Evolutionary conservation across 2,797 vertebrate species (phyloP).

Genomic region (Anomalospiza imberbis): DNA sequence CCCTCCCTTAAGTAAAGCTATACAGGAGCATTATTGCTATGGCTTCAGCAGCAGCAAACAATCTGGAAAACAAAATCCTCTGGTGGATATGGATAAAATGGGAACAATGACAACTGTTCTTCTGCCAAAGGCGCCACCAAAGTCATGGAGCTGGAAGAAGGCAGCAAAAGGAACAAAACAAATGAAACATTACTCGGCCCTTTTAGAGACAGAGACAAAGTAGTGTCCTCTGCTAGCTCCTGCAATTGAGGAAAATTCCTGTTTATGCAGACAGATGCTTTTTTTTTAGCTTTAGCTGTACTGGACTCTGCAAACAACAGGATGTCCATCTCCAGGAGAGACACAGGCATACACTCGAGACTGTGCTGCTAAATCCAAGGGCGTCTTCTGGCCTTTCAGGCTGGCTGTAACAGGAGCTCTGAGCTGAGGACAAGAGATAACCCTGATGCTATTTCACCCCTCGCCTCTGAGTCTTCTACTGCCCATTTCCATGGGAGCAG

Average conservation of each 20-base stretch:
- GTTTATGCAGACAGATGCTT: not conserved
- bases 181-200: not conserved
- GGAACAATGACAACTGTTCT: not conserved
- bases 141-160: not conserved
- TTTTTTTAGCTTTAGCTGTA: not conserved
- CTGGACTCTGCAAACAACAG: conserved; percentile 12
- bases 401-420: not conserved
- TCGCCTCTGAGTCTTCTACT: not conserved
- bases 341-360: not conserved
- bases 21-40: not conserved
- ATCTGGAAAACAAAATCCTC: not conserved
- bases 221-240: not conserved
- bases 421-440: not conserved
- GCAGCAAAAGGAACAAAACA: not conserved
- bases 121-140: not conserved
- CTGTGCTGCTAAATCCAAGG: not conserved
- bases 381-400: not conserved
- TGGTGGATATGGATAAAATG: not conserved
- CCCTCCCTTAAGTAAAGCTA: not conserved
- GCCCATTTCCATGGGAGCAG: not conserved
- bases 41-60: not conserved
- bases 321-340: not conserved
- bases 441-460: not conserved
- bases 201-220: not conserved
- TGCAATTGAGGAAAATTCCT: conserved; percentile 19